Conservation (phyloP, 2,113 vertebrate genomes). For the Natator depressus region DNA sequence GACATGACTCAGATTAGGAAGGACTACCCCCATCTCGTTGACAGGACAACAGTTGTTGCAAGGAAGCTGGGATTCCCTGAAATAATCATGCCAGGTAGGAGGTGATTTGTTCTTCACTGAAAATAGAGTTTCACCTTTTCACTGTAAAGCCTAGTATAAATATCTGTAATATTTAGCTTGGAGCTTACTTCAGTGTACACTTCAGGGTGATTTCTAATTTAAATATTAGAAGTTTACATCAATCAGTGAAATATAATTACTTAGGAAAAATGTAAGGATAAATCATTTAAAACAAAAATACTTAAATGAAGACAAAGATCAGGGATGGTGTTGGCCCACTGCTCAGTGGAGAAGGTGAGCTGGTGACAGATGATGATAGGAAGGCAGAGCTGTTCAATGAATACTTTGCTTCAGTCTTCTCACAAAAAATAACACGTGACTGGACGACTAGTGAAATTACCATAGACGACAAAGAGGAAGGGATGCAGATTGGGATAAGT, state of each 20-base stretch:
- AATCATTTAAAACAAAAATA: background rate
- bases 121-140: background rate
- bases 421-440: background rate
- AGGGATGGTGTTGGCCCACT: background rate
- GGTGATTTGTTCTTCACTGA: background rate
- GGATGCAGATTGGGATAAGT: background rate
- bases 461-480: background rate
- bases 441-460: background rate
- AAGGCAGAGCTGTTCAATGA: background rate
- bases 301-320: background rate
- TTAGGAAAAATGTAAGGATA: background rate
- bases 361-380: background rate
- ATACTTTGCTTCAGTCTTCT: background rate
- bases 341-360: background rate
- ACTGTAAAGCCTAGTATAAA: background rate
- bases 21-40: conserved; percentile 96
- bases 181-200: background rate
- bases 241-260: background rate
- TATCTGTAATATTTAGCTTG: background rate
- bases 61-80: conserved; percentile 98
- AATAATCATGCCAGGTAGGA: conserved; percentile 96
- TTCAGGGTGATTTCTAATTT: background rate
- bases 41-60: conserved; percentile 95
- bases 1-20: conserved; percentile 94
- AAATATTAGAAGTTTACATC: background rate